phyloP scores from a whole-genome alignment of 2,113 vertebrate genomes.

The Rousettus leschenaultii region DNA sequence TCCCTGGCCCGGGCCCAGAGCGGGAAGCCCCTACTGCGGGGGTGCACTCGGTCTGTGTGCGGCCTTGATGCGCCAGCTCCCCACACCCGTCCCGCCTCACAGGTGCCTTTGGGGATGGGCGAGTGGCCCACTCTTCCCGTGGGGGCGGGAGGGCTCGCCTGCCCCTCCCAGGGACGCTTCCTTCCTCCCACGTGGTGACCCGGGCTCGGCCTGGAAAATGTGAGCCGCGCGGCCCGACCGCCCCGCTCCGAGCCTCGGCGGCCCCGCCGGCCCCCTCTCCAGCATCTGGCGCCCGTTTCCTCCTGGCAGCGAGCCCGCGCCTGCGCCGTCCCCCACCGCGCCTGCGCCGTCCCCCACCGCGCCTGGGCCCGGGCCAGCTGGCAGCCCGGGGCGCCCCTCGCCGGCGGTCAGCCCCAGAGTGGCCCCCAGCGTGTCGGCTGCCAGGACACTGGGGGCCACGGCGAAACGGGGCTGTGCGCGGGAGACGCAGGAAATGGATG shows the following conservation, averaged over 20 bases:
- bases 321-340: no score
- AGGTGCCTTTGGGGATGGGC: background rate
- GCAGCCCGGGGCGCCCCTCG: background rate
- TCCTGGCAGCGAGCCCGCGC: background rate
- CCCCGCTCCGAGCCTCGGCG: background rate
- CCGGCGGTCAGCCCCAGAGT: background rate
- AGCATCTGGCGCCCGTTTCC: constrained; percentile 44
- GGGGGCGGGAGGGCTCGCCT: background rate
- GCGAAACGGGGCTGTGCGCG: fast-evolving
- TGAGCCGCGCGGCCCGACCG: background rate
- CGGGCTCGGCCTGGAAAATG: constrained; percentile 43
- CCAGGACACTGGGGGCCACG: background rate
- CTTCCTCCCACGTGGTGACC: constrained; percentile 42
- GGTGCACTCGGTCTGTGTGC: background rate
- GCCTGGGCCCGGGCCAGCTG: background rate
- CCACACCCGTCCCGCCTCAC: background rate
- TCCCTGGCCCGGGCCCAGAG: background rate
- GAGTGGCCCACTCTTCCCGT: background rate
- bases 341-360: background rate
- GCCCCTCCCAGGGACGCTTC: constrained; percentile 36
- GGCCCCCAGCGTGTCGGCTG: no score
- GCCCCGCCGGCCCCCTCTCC: fast-evolving
- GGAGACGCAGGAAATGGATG: background rate
- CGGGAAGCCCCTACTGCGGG: background rate
- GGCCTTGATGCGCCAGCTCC: background rate